Evolutionary conservation across 1,140 invertebrate species (phyloP).

Genomic region (Grapholita molesta): DNA sequence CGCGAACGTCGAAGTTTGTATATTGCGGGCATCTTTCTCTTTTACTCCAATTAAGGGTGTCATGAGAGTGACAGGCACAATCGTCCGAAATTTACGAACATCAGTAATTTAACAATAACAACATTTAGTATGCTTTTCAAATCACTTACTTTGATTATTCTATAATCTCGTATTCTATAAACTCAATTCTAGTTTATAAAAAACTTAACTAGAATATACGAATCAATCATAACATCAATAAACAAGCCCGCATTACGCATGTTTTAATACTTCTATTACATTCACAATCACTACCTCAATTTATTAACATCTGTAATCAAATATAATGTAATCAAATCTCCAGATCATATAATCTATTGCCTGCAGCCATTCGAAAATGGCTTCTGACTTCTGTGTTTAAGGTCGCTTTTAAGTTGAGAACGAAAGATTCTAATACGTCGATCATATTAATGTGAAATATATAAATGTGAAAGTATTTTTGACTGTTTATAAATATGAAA

Average conservation of each 20-base stretch:
- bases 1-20: no score
- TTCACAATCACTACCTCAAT: neutral
- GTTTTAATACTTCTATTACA: neutral
- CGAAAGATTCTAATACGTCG: no score
- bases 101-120: no score
- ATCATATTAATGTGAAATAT: no score
- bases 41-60: no score
- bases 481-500: no score
- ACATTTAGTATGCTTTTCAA: no score
- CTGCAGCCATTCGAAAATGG: neutral
- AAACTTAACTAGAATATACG: neutral
- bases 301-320: slow-evolving; percentile 9
- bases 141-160: neutral
- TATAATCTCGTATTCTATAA: neutral
- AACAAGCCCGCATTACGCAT: neutral
- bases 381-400: neutral
- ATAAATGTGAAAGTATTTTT: no score
- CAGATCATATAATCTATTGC: neutral
- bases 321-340: neutral
- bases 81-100: no score
- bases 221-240: slow-evolving; percentile 12
- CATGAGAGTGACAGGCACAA: no score
- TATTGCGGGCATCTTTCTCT: no score
- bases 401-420: neutral
- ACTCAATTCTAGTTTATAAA: neutral